phyloP scores from a whole-genome alignment of 2,797 vertebrate species.

The Vipera ursinii region DNA sequence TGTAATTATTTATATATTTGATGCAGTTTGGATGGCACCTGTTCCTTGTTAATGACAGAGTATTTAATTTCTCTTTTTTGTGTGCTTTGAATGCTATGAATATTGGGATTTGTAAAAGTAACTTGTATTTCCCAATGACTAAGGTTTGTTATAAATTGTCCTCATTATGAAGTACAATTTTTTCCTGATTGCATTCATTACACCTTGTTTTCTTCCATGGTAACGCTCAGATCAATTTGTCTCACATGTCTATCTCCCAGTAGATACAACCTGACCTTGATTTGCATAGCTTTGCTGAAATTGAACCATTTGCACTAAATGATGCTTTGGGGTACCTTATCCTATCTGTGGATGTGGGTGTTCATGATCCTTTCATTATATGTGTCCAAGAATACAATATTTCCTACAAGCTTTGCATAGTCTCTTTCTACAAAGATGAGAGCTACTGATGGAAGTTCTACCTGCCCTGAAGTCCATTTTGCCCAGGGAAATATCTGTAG shows the following conservation, averaged over 20 bases:
- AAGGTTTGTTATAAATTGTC: not conserved
- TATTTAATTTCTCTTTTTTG: not conserved
- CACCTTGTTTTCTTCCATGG: not conserved
- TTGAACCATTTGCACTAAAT: not conserved
- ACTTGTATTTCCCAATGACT: not conserved
- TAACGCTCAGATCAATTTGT: not conserved
- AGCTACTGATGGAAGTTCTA: not conserved
- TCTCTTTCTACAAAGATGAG: not conserved
- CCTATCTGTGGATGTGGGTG: not conserved
- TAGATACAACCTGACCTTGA: not conserved
- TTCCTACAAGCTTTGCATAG: not conserved
- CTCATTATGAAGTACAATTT: not conserved
- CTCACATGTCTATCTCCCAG: not conserved
- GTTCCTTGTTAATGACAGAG: not conserved
- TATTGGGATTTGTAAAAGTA: not conserved
- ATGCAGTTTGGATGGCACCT: conserved; percentile 1
- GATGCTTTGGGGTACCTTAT: not conserved
- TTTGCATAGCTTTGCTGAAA: not conserved
- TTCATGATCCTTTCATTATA: not conserved
- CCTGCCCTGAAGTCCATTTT: not conserved
- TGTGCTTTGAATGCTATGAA: not conserved
- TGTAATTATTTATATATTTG: not conserved
- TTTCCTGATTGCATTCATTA: not conserved
- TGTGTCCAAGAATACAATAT: not conserved
- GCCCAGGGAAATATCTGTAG: not conserved